Evolutionary conservation across 2,797 vertebrate species (phyloP).

Genomic region (Dicrostonyx torquatus): DNA sequence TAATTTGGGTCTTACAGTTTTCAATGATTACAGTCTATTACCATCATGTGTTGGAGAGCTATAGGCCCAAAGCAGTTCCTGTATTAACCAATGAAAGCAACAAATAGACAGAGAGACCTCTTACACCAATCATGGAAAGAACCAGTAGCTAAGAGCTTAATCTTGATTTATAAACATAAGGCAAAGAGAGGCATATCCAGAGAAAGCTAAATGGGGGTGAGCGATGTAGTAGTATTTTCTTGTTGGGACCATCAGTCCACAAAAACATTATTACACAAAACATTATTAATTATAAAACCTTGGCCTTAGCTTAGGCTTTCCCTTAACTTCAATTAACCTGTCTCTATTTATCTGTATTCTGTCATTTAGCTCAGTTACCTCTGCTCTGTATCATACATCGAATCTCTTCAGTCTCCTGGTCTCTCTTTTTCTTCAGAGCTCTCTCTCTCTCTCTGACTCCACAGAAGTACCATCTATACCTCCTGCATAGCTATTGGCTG

Average conservation of each 20-base stretch:
- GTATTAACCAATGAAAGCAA: too few species aligned
- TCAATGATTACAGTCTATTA: neutral
- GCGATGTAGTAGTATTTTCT: neutral
- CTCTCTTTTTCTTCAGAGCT: neutral
- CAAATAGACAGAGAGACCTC: too few species aligned
- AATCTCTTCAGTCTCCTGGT: neutral
- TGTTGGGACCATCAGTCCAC: neutral
- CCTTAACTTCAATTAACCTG: neutral
- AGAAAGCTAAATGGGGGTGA: neutral
- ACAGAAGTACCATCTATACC: too few species aligned
- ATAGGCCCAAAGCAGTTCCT: too few species aligned
- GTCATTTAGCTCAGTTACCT: too few species aligned
- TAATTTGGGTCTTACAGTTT: neutral
- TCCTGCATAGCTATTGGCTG: neutral
- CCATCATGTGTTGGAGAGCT: neutral
- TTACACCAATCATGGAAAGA: too few species aligned
- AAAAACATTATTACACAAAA: neutral
- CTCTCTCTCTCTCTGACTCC: too few species aligned
- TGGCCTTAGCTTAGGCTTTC: neutral
- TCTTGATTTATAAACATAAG: neutral
- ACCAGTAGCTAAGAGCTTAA: neutral
- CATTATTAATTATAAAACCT: neutral
- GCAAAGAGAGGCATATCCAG: neutral
- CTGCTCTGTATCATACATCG: neutral
- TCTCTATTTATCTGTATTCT: neutral